These are phyloP conservation scores for Trichomalopsis sarcophagae DNA, from an alignment of 1,140 invertebrate genomes.

Conservation along the genomic window DNA sequence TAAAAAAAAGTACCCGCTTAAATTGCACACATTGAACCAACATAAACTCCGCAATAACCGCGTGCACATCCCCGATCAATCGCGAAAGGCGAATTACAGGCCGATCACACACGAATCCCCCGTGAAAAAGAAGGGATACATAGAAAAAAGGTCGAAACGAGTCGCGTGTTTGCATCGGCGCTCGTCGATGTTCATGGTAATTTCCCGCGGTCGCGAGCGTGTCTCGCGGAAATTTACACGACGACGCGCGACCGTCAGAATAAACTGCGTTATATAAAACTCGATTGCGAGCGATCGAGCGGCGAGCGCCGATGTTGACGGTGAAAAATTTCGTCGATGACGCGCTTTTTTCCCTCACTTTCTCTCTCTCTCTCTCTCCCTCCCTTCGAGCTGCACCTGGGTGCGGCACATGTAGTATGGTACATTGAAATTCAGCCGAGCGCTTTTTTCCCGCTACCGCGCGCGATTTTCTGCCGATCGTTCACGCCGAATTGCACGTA, in stretches of 20 bases:
- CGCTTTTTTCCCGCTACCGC: background rate
- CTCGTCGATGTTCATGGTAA: slow-evolving; percentile 20
- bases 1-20: too few species aligned
- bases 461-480: background rate
- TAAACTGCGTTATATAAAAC: slow-evolving; percentile 22
- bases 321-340: slow-evolving; percentile 15
- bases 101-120: background rate
- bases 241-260: background rate
- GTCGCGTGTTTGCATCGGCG: background rate
- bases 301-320: background rate
- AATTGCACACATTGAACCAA: too few species aligned
- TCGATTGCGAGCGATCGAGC: slow-evolving; percentile 23
- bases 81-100: background rate
- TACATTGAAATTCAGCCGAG: slow-evolving; percentile 6
- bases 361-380: background rate
- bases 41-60: too few species aligned
- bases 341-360: background rate
- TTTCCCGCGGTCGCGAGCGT: background rate
- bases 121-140: background rate
- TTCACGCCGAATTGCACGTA: background rate
- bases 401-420: background rate
- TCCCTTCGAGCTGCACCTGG: background rate
- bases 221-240: slow-evolving; percentile 4
- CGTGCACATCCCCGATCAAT: background rate
- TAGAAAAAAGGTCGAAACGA: background rate